phyloP scores from a whole-genome alignment of 2,888 invertebrate genomes.

The Autographa gamma region DNA sequence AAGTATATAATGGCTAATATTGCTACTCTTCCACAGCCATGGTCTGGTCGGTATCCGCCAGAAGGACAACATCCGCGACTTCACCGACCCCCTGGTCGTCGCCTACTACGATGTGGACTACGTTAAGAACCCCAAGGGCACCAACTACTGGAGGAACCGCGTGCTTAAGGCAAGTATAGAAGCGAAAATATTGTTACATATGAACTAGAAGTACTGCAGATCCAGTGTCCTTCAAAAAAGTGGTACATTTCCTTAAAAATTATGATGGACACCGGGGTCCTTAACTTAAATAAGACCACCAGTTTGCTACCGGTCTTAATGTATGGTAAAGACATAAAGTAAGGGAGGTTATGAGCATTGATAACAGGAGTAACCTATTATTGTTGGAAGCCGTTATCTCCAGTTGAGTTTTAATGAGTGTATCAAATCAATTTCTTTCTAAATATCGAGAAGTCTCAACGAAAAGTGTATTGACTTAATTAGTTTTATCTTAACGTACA shows the following conservation, averaged over 20 bases:
- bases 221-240: too few species aligned
- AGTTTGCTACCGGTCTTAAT: too few species aligned
- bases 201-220: too few species aligned
- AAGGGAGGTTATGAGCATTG: too few species aligned
- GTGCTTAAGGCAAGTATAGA: conserved; percentile 92
- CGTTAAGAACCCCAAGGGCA: conserved; percentile 98
- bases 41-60: conserved; percentile 98
- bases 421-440: background rate
- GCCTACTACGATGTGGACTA: conserved; percentile 99
- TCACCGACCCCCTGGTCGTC: conserved; percentile 96
- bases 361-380: too few species aligned
- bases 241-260: too few species aligned
- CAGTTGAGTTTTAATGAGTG: background rate
- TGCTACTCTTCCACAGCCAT: conserved; percentile 88
- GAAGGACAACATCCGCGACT: conserved; percentile 95
- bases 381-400: background rate
- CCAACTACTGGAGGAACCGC: conserved; percentile 99
- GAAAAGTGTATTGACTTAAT: background rate
- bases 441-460: background rate
- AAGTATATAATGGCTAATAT: background rate
- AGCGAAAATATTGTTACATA: background rate
- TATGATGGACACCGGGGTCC: too few species aligned
- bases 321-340: too few species aligned
- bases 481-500: conserved; percentile 20
- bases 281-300: too few species aligned